phyloP scores from a whole-genome alignment of 2,113 vertebrate species.

The Lepus europaeus region DNA sequence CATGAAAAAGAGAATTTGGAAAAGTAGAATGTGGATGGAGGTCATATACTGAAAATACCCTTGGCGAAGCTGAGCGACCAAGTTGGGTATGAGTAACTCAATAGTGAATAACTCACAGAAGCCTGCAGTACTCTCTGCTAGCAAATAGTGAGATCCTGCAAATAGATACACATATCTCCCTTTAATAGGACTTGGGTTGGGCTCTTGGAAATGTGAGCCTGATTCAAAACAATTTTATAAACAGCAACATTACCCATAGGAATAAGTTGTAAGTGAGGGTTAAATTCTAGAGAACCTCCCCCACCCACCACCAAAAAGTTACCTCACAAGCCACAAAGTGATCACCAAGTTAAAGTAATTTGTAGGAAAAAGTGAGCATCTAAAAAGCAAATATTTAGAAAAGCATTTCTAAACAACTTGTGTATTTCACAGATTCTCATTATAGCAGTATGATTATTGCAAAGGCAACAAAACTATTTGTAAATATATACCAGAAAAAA shows the following conservation, averaged over 20 bases:
- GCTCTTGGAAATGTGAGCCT: slow-evolving; percentile 47
- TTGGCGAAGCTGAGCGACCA: slow-evolving; percentile 11
- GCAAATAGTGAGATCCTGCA: slow-evolving; percentile 36
- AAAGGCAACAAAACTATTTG: neutral
- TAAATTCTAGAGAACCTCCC: neutral
- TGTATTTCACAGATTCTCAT: neutral
- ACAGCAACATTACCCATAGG: neutral
- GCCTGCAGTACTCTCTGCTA: neutral
- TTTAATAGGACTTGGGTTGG: slow-evolving; percentile 52
- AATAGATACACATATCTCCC: slow-evolving; percentile 29
- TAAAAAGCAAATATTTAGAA: neutral
- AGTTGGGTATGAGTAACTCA: slow-evolving; percentile 30
- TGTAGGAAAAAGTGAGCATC: neutral
- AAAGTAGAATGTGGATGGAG: slow-evolving; percentile 32
- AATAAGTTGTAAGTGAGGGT: neutral
- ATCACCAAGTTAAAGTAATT: neutral
- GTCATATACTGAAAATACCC: slow-evolving; percentile 48
- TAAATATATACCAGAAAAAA: neutral
- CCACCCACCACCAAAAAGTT: neutral
- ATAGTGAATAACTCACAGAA: slow-evolving; percentile 48
- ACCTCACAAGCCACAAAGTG: neutral
- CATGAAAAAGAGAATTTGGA: slow-evolving; percentile 49
- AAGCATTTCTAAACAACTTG: neutral
- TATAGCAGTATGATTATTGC: neutral
- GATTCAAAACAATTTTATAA: slow-evolving; percentile 54